Base-by-base conservation (phyloP, 2,888 invertebrate species). In the Orchesellides sinensis region DNA sequence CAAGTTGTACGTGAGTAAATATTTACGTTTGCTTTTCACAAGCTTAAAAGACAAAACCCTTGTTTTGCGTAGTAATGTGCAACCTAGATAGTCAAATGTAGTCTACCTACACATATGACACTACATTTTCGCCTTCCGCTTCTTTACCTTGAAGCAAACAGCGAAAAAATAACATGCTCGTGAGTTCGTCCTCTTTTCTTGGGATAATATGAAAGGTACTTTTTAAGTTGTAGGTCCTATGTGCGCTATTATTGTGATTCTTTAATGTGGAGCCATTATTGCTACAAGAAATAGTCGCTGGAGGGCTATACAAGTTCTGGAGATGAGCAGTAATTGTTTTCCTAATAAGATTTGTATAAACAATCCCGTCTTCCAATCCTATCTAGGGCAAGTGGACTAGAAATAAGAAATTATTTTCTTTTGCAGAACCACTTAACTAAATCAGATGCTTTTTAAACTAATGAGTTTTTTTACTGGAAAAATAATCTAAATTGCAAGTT, bases 331-430 rank as follows among this genome's bases (percentile, higher is more conserved):
- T 69, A 47, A 77, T 77, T 77, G 77, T 77, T 77, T 68, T 77
- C 45, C 10, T 77, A 77, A 77, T 47, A 77, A 69, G 77, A 77
- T 77, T 77, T 69, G 69, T 68, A 68, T 21, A 59, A 77, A 69
- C 77, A 77, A 68, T 59, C 56, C 27, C n/a, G 25, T 56, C 56
- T 14, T 8, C 29, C 14, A 25, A n/a, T 29, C 47, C 63, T 27
- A 74, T 65, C 65, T 65, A 45, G 65, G 29, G 32, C 32, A 61
- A 61, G 27, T 32, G 5, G 29, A 29, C n/a, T n/a, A n/a, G n/a
- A n/a, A n/a, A n/a, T n/a, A n/a, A n/a, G 61, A 17, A 61, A 75
- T 45, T 66, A 56, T 45, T 75, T 65, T 75, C 19, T 23, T 45
- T 75, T 54, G 19, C 8, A 54, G n/a, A n/a, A 23, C 54, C 23